Evolutionary conservation across 2,113 vertebrate genomes (phyloP).

Genomic region (Chloropsis cyanopogon): DNA sequence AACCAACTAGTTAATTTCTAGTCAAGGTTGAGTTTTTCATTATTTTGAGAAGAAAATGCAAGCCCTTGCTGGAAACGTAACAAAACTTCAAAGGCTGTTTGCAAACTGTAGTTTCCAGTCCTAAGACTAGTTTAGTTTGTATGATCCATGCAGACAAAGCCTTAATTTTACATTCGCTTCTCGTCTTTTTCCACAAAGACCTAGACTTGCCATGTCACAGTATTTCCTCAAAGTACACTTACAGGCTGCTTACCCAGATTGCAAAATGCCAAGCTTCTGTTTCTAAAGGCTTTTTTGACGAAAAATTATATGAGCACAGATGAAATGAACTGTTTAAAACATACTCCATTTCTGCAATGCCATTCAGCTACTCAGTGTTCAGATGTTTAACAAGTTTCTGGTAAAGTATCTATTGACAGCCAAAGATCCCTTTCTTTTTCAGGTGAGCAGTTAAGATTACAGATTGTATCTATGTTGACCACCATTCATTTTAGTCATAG

Average conservation of each 20-base stretch:
- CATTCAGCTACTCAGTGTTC: conserved; percentile 65
- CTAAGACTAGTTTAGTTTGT: background rate
- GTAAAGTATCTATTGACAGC: conserved; percentile 37
- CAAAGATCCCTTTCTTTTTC: conserved; percentile 58
- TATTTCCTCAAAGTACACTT: conserved; percentile 54
- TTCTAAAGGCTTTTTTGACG: conserved; percentile 3
- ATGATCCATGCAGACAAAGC: conserved; percentile 52
- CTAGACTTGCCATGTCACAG: conserved; percentile 31
- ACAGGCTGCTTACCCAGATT: background rate
- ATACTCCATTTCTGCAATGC: conserved; percentile 73
- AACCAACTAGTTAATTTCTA: conserved; percentile 1
- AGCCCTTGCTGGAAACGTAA: conserved; percentile 15
- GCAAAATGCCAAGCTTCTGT: background rate
- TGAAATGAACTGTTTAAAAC: conserved; percentile 12
- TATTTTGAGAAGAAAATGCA: conserved; percentile 24
- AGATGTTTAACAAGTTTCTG: background rate
- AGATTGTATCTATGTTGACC: background rate
- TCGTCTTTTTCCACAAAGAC: background rate
- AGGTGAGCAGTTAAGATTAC: conserved; percentile 77
- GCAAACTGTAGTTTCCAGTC: conserved; percentile 46
- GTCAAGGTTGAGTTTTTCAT: background rate
- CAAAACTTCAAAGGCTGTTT: conserved; percentile 27
- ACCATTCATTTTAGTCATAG: background rate
- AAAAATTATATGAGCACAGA: conserved; percentile 35
- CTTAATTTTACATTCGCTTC: background rate